phyloP scores from a whole-genome alignment of 2,113 vertebrate species.

The Notechis scutatus region DNA sequence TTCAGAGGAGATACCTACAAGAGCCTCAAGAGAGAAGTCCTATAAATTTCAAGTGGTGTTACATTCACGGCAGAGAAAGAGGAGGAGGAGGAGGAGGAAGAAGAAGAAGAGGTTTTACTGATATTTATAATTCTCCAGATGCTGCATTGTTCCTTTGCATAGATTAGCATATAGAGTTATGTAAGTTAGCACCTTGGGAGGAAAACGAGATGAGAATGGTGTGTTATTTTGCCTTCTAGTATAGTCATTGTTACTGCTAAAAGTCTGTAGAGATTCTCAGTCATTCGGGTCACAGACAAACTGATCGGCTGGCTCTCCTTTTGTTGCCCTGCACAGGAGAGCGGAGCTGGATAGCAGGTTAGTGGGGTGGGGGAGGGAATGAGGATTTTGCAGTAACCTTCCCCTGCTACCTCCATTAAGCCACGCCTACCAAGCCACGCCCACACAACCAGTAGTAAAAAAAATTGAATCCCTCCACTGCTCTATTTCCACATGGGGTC shows the following conservation, averaged over 20 bases:
- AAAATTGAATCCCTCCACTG: too few relatives aligned
- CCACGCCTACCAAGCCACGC: too few relatives aligned
- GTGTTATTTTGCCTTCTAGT: neutral
- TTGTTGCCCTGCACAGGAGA: too few relatives aligned
- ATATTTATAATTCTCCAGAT: conserved; percentile 58
- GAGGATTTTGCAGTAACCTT: too few relatives aligned
- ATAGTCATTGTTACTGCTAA: too few relatives aligned
- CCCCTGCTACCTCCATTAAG: too few relatives aligned
- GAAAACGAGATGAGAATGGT: accelerated
- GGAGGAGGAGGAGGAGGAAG: neutral
- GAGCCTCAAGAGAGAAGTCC: conserved; percentile 40
- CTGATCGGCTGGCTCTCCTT: too few relatives aligned
- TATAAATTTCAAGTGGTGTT: conserved; percentile 46
- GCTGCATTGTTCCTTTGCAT: conserved; percentile 6
- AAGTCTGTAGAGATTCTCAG: too few relatives aligned
- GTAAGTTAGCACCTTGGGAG: conserved; percentile 7
- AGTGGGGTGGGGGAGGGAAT: too few relatives aligned
- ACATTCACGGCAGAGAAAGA: conserved; percentile 44
- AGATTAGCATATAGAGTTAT: conserved; percentile 14
- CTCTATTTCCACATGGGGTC: neutral
- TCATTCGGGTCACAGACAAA: too few relatives aligned
- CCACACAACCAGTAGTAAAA: too few relatives aligned
- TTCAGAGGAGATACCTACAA: conserved; percentile 56
- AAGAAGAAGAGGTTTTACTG: neutral
- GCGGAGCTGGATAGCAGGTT: too few relatives aligned